phyloP scores from a whole-genome alignment of 2,888 invertebrate species.

The Bombylius discolor region DNA sequence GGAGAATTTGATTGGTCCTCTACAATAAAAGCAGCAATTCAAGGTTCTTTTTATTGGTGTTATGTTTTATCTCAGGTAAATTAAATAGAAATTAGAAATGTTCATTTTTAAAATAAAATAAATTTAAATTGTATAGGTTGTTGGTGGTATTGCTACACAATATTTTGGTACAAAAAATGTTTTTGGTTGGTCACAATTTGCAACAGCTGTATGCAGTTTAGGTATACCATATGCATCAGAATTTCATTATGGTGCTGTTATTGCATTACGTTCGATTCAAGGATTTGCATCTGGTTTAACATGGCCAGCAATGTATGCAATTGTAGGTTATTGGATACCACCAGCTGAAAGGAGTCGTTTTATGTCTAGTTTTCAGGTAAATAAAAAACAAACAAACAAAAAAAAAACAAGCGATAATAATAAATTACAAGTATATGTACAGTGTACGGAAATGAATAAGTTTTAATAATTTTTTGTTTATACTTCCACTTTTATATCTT shows the following conservation, averaged over 20 bases:
- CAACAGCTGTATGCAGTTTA: slow-evolving; percentile 54
- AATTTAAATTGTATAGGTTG: slow-evolving; percentile 26
- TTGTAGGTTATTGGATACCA: slow-evolving; percentile 61
- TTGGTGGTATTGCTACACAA: slow-evolving; percentile 57
- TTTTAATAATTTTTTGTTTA: too few species aligned
- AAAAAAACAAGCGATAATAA: too few species aligned
- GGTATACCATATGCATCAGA: slow-evolving; percentile 51
- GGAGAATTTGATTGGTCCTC: slow-evolving; percentile 49
- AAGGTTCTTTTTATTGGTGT: slow-evolving; percentile 60
- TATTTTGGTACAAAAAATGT: slow-evolving; percentile 56
- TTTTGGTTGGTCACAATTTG: slow-evolving; percentile 54
- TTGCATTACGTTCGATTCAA: slow-evolving; percentile 49
- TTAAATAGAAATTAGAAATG: neutral
- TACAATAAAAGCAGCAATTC: slow-evolving; percentile 48
- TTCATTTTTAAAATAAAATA: neutral
- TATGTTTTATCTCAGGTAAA: slow-evolving; percentile 53
- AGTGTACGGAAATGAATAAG: too few species aligned
- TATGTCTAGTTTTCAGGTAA: slow-evolving; percentile 61
- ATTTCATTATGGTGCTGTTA: slow-evolving; percentile 47
- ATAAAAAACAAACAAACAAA: too few species aligned
- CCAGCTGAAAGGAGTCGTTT: slow-evolving; percentile 56
- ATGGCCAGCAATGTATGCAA: slow-evolving; percentile 64
- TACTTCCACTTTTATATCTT: too few species aligned
- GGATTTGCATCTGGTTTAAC: slow-evolving; percentile 59
- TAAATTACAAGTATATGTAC: too few species aligned